Base-by-base conservation (phyloP, 1,140 invertebrate genomes). In the Drosophila bipectinata region DNA sequence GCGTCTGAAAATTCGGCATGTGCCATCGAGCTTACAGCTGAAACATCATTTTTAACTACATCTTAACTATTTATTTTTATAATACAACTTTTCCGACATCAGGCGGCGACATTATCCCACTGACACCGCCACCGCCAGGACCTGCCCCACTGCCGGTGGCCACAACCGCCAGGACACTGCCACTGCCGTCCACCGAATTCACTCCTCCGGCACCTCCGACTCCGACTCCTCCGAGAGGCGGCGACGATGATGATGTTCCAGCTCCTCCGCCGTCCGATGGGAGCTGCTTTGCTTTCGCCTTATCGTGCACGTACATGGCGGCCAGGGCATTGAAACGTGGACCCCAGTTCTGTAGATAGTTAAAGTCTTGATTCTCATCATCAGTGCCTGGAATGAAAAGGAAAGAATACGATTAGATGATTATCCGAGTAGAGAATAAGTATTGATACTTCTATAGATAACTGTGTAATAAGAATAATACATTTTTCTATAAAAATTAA, bases 291-390 rank as follows among this genome's bases (percentile, higher is more conserved):
- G 69, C 62, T 84, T 91, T 83, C 82, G 89, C 77, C 67, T 91
- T 89, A 59, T 94, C 94, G 44, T 97, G 96, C 56, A 97, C 97
- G 92, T 99, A 99, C 96, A 99, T 98, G 91, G 99, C 97, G 9
- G 98, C 98, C 66, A 99, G 93, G 92, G 98, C 99, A 92, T 98
- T 96, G 93, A 99, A 99, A 87, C 98, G 95, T 63, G 98, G 98
- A 67, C 98, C 98, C 98, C 98, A 99, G 69, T 97, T 96, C 84
- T 97, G 97, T 80, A 99, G 93, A 92, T 99, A 99, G 91, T 99
- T 98, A 93, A 98, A 99, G 90, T 99, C 98, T 93, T 99, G 98
- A 90, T 97, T 96, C 92, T 98, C 97, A 92, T 98, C 97, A 92
- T 98, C 98, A 58, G 97, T 98, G 82, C 97, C 98, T 97, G 74